phyloP scores from a whole-genome alignment of 2,888 invertebrate genomes.

The Poecilobothrus nobilitatus region DNA sequence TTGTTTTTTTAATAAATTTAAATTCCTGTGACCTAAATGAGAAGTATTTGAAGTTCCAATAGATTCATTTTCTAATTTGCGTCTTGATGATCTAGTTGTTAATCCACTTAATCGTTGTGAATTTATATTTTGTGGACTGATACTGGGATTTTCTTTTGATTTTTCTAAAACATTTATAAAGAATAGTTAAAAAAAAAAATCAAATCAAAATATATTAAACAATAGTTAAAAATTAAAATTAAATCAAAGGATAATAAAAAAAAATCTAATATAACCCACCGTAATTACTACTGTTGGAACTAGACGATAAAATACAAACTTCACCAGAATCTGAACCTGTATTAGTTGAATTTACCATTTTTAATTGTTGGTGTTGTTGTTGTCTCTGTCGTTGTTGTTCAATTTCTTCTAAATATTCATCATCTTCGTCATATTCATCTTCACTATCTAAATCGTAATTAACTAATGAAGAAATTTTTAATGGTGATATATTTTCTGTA shows the following conservation, averaged over 20 bases:
- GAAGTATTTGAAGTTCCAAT: neutral
- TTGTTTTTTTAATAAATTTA: neutral
- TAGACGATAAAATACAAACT: neutral
- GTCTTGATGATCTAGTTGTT: conserved; percentile 13
- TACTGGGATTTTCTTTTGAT: neutral
- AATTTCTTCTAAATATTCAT: conserved; percentile 14
- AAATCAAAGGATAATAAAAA: too few relatives aligned
- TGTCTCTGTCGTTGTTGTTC: conserved; percentile 14
- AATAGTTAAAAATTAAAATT: conserved; percentile 18
- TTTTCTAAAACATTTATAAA: neutral
- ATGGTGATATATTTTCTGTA: conserved; percentile 15
- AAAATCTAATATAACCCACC: conserved; percentile 15
- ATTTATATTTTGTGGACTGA: neutral
- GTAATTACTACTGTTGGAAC: conserved; percentile 11
- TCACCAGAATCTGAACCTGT: neutral
- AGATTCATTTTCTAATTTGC: conserved; percentile 13
- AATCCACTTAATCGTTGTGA: conserved; percentile 16
- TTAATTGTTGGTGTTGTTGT: conserved; percentile 20
- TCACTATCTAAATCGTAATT: conserved; percentile 11
- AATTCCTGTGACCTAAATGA: neutral
- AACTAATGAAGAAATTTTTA: conserved; percentile 6
- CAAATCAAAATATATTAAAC: conserved; percentile 15
- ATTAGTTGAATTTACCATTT: conserved; percentile 8
- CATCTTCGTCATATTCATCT: conserved; percentile 12
- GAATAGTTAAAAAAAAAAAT: neutral